Evolutionary conservation across 2,797 vertebrate genomes (phyloP).

Genomic region (Brotula barbata): DNA sequence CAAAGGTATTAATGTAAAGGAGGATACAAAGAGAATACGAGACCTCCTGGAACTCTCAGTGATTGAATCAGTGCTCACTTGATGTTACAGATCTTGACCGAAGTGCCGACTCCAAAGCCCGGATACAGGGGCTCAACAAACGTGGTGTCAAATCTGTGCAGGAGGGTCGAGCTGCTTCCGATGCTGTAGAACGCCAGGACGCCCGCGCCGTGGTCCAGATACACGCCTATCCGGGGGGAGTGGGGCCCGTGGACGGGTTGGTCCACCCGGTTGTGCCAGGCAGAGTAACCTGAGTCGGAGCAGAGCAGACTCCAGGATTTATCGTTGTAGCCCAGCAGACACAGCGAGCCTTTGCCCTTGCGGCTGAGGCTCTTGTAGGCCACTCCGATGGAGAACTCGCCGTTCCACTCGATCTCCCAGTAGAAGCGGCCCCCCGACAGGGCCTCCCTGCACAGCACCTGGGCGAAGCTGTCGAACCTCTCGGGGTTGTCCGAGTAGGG

Average conservation of each 20-base stretch:
- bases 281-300: slow-evolving; percentile 82
- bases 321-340: slow-evolving; percentile 84
- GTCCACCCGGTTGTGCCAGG: slow-evolving; percentile 84
- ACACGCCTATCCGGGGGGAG: slow-evolving; percentile 82
- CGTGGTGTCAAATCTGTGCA: slow-evolving; percentile 80
- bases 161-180: slow-evolving; percentile 78
- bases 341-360: slow-evolving; percentile 82
- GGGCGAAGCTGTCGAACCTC: slow-evolving; percentile 83
- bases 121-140: slow-evolving; percentile 82
- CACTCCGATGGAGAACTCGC: slow-evolving; percentile 83
- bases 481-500: slow-evolving; percentile 75
- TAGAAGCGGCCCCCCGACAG: slow-evolving; percentile 80
- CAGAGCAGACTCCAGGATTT: slow-evolving; percentile 86
- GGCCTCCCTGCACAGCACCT: slow-evolving; percentile 81
- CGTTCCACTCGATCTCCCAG: slow-evolving; percentile 86
- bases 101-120: slow-evolving; percentile 84
- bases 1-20: slow-evolving; percentile 26
- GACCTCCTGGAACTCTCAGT: slow-evolving; percentile 12
- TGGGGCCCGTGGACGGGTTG: slow-evolving; percentile 74
- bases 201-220: slow-evolving; percentile 80
- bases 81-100: slow-evolving; percentile 82
- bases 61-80: slow-evolving; percentile 66
- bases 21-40: slow-evolving; percentile 3
- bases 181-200: slow-evolving; percentile 83
- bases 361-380: slow-evolving; percentile 81